Percentiles rank a stretch among this genome's conserved stretches.
These are phyloP conservation scores for Anguilla marmorata DNA, from an alignment of 2,797 vertebrate genomes.

Conservation along the genomic window DNA sequence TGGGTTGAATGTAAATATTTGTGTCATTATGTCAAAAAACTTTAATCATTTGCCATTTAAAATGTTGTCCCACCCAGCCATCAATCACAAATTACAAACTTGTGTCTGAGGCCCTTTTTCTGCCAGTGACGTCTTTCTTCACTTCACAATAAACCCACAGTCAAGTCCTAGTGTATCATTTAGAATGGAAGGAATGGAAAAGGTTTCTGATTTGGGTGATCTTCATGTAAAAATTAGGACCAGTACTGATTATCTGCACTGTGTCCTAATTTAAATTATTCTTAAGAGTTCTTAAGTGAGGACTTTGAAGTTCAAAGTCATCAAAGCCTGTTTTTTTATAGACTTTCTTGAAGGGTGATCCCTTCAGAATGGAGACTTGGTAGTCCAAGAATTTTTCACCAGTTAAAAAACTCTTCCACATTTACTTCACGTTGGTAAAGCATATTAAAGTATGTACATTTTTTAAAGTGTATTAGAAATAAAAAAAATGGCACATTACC, in stretches of 20 bases:
- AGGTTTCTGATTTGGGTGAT: neutral
- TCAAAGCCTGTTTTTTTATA: neutral
- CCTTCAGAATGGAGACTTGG: neutral
- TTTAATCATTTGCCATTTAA: neutral
- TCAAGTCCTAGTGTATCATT: neutral
- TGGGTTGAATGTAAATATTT: constrained; percentile 7
- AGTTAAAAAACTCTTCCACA: neutral
- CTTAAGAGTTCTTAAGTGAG: neutral
- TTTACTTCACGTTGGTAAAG: neutral
- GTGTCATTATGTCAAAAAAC: neutral
- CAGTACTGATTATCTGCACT: neutral
- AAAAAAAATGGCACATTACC: neutral
- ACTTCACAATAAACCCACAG: neutral
- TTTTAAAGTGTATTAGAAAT: neutral
- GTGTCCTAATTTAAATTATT: neutral
- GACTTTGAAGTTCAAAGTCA: neutral
- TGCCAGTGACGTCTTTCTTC: neutral
- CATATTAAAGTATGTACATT: neutral
- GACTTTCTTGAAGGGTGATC: neutral
- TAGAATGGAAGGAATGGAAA: neutral
- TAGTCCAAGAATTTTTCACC: neutral
- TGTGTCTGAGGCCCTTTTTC: neutral
- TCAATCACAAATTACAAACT: neutral
- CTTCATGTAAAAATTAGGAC: neutral
- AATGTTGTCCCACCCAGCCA: neutral